These are phyloP conservation scores for Lasioglossum villosulum DNA, from an alignment of 2,888 invertebrate genomes.

Conservation along the genomic window DNA sequence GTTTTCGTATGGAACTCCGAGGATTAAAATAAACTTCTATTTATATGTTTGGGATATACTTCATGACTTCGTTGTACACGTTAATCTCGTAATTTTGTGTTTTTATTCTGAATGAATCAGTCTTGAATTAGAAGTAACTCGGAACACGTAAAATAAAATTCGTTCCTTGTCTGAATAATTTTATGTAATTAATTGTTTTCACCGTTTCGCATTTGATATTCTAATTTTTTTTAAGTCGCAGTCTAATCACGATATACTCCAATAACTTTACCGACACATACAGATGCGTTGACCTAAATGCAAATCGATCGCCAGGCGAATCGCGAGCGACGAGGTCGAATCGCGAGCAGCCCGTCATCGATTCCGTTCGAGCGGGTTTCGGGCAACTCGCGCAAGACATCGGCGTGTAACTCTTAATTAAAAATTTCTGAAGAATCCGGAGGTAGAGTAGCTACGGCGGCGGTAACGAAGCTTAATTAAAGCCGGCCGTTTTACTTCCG, in stretches of 20 bases:
- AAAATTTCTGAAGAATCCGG: slow-evolving; percentile 61
- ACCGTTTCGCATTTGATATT: too few relatives aligned
- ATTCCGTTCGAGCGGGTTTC: slow-evolving; percentile 39
- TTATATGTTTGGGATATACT: too few relatives aligned
- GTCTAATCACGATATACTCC: not conserved
- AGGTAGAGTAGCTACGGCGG: slow-evolving; percentile 48
- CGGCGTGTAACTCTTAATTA: slow-evolving; percentile 63
- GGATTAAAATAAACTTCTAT: not conserved
- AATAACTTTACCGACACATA: not conserved
- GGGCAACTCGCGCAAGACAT: slow-evolving; percentile 47
- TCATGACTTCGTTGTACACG: not conserved
- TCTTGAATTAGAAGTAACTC: too few relatives aligned
- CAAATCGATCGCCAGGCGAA: slow-evolving; percentile 29
- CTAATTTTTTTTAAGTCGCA: not conserved
- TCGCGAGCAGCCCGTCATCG: slow-evolving; percentile 38
- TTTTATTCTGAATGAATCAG: too few relatives aligned
- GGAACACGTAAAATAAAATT: too few relatives aligned
- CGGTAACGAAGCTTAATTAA: slow-evolving; percentile 67
- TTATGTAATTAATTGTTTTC: too few relatives aligned
- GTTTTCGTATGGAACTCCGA: not conserved
- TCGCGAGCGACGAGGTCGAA: slow-evolving; percentile 31
- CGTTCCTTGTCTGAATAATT: too few relatives aligned
- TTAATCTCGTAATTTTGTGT: too few relatives aligned
- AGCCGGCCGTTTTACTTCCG: slow-evolving; percentile 65
- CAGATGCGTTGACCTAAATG: slow-evolving; percentile 46